Percentiles rank a stretch among this genome's conserved stretches.
phyloP scores from a whole-genome alignment of 2,113 vertebrate genomes.

The Loxodonta africana region DNA sequence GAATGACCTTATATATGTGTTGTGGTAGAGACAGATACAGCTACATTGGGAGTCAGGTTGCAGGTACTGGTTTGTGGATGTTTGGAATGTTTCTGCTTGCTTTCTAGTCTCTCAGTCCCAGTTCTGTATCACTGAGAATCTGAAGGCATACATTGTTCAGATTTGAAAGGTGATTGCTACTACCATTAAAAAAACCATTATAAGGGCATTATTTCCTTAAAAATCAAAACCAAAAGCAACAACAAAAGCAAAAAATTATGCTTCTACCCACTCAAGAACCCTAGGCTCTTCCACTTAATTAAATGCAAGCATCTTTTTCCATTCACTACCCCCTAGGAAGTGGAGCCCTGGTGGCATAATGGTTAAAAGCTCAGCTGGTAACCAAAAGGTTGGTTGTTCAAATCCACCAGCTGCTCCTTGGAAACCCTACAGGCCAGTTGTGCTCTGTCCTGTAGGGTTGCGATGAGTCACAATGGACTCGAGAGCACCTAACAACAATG shows the following conservation, averaged over 20 bases:
- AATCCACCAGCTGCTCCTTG: no score
- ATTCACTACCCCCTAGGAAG: neutral
- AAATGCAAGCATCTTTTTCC: neutral
- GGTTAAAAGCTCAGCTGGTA: no score
- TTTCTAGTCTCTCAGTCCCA: neutral
- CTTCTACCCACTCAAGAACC: neutral
- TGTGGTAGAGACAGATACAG: neutral
- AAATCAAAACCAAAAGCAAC: neutral
- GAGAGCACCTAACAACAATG: no score
- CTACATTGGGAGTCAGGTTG: neutral
- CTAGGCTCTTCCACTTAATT: neutral
- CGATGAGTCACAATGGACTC: no score
- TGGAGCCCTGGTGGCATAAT: no score
- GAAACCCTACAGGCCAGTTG: no score
- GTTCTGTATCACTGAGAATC: neutral
- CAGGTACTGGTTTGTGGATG: neutral
- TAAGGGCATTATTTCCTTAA: neutral
- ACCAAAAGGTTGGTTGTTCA: no score
- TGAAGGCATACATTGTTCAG: neutral
- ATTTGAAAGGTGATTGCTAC: neutral
- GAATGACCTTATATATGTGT: neutral
- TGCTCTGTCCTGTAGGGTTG: no score
- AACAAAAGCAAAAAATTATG: neutral
- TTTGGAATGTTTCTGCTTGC: neutral
- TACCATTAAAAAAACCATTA: no score